These are phyloP conservation scores for Acholoe squamosa DNA, from an alignment of 2,888 invertebrate species.

Conservation along the genomic window DNA sequence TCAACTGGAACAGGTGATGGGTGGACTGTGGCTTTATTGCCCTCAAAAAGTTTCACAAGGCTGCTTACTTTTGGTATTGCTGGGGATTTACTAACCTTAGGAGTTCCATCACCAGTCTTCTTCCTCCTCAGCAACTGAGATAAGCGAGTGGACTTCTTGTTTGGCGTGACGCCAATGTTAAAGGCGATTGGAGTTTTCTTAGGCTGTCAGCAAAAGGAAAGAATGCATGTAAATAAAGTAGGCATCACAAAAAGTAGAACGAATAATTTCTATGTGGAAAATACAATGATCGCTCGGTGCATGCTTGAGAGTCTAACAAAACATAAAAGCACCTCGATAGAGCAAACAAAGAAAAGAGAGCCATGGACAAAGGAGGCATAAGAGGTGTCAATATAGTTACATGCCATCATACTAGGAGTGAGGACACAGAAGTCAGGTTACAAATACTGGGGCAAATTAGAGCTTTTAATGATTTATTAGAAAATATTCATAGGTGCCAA, in stretches of 20 bases:
- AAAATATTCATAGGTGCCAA: background rate
- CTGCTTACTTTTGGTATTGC: background rate
- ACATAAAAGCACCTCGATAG: too few species aligned
- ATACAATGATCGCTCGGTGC: too few species aligned
- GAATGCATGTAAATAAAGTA: background rate
- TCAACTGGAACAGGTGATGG: background rate
- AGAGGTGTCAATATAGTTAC: background rate
- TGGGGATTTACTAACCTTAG: conserved; percentile 28
- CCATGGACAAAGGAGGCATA: background rate
- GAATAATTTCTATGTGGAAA: too few species aligned
- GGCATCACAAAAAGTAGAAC: background rate
- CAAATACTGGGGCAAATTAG: too few species aligned
- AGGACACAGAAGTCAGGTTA: background rate
- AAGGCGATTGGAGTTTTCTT: conserved; percentile 72
- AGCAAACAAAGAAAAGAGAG: background rate
- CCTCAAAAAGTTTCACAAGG: background rate
- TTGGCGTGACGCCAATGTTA: conserved; percentile 77
- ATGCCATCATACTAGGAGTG: background rate
- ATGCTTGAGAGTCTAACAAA: too few species aligned
- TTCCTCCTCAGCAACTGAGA: conserved; percentile 58
- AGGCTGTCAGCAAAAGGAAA: conserved; percentile 48
- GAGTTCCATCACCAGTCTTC: conserved; percentile 25
- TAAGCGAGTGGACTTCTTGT: conserved; percentile 63
- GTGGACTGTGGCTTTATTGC: background rate
- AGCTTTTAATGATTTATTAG: background rate